Evolutionary conservation across 30 jellyfish, hydroid and myxozoan genomes (phyloP).

Genomic region (Aurelia sp.): DNA sequence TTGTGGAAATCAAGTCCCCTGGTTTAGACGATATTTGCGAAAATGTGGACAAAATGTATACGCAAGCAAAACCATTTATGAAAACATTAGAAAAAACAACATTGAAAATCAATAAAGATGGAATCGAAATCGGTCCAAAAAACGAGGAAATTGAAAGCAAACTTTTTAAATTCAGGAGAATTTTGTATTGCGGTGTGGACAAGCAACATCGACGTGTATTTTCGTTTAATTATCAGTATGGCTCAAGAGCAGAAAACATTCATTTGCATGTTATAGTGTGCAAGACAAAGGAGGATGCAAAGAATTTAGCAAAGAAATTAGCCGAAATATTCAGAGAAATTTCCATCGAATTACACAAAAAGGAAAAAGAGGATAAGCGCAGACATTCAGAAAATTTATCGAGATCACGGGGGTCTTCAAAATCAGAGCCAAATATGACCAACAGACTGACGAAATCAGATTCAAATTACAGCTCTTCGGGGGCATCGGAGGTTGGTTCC

Average conservation of each 20-base stretch:
- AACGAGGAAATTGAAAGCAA: conserved; percentile 46
- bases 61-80: conserved; percentile 79
- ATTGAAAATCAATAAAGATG: conserved; percentile 70
- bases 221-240: conserved; percentile 91
- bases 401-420: conserved; percentile 73
- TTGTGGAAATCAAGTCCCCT: conserved; percentile 84
- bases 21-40: conserved; percentile 93
- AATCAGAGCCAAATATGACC: conserved; percentile 70
- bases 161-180: conserved; percentile 86
- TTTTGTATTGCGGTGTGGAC: conserved; percentile 95
- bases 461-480: conserved; percentile 60
- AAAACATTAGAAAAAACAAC: conserved; percentile 76
- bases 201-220: conserved; percentile 89
- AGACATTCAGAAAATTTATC: conserved; percentile 83
- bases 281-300: conserved; percentile 90
- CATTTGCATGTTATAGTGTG: conserved; percentile 93
- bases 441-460: conserved; percentile 49
- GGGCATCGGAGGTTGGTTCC: conserved; percentile 12
- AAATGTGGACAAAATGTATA: conserved; percentile 81
- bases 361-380: conserved; percentile 83
- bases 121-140: conserved; percentile 80
- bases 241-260: conserved; percentile 87
- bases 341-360: conserved; percentile 78
- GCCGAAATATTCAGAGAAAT: conserved; percentile 83
- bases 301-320: conserved; percentile 75